Conservation (phyloP, 2,797 vertebrate genomes). For the Rhodeus uyekii region DNA sequence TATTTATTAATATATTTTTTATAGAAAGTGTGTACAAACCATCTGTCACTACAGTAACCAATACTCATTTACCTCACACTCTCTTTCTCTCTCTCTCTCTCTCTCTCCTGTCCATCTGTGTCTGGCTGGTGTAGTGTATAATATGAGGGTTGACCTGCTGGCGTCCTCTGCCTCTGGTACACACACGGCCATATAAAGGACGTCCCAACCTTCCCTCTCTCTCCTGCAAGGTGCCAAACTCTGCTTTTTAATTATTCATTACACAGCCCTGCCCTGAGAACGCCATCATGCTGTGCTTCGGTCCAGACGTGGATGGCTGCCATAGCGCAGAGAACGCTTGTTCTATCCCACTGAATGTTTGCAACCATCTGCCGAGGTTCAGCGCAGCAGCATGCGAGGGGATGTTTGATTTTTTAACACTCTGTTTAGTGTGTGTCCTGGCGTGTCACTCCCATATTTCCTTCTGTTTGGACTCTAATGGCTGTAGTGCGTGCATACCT, state of each 20-base stretch:
- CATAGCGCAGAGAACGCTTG: constrained; percentile 53
- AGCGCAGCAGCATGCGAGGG: constrained; percentile 56
- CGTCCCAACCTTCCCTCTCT: constrained; percentile 61
- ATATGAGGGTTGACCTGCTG: constrained; percentile 73
- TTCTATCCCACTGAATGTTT: constrained; percentile 39
- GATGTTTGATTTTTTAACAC: constrained; percentile 32
- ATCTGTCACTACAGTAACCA: constrained; percentile 48
- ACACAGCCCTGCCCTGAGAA: constrained; percentile 55
- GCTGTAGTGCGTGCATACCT: background rate
- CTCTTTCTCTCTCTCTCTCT: background rate
- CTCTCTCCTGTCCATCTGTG: constrained; percentile 58
- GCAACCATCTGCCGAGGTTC: constrained; percentile 55
- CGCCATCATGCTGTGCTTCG: constrained; percentile 58
- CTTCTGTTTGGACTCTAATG: constrained; percentile 39
- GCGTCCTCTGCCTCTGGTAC: constrained; percentile 62
- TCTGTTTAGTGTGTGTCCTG: constrained; percentile 30
- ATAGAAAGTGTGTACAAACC: constrained; percentile 27
- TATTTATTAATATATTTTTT: constrained; percentile 3
- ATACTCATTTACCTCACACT: constrained; percentile 63
- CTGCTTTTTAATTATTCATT: constrained; percentile 66
- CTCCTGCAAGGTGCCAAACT: constrained; percentile 54
- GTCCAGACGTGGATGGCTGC: constrained; percentile 60
- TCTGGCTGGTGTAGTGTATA: constrained; percentile 73
- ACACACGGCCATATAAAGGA: constrained; percentile 72
- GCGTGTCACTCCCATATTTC: constrained; percentile 31